phyloP scores from a whole-genome alignment of 2,113 vertebrate genomes.

The Porphyrio hochstetteri region DNA sequence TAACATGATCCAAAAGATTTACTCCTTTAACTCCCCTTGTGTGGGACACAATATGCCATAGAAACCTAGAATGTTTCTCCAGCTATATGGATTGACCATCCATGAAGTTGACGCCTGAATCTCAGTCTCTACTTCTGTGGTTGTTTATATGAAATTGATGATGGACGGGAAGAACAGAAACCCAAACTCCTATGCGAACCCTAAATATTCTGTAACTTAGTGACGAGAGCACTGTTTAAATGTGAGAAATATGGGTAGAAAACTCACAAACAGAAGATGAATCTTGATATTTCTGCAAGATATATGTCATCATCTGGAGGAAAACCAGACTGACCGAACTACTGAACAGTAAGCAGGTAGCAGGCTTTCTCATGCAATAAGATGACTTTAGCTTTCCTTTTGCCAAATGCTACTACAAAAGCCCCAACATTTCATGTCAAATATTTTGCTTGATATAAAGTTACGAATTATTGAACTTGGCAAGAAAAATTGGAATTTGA shows the following conservation, averaged over 20 bases:
- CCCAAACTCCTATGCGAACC: fast-evolving
- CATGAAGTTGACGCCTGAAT: not conserved
- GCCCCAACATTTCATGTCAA: not conserved
- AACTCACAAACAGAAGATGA: not conserved
- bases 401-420: not conserved
- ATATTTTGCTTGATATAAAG: not conserved
- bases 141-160: not conserved
- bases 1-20: not conserved
- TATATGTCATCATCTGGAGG: not conserved
- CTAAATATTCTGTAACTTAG: not conserved
- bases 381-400: not conserved
- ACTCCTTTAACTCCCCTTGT: not conserved
- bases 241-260: not conserved
- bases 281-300: not conserved
- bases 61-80: not conserved
- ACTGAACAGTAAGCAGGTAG: not conserved
- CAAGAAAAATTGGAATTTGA: not conserved
- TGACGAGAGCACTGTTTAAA: not conserved
- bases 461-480: not conserved
- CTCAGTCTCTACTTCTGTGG: not conserved
- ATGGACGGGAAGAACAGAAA: not conserved
- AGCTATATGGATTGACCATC: not conserved
- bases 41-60: not conserved
- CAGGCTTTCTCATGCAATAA: not conserved
- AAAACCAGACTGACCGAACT: not conserved